phyloP scores from a whole-genome alignment of 2,888 invertebrate genomes.

The Lapara coniferarum region DNA sequence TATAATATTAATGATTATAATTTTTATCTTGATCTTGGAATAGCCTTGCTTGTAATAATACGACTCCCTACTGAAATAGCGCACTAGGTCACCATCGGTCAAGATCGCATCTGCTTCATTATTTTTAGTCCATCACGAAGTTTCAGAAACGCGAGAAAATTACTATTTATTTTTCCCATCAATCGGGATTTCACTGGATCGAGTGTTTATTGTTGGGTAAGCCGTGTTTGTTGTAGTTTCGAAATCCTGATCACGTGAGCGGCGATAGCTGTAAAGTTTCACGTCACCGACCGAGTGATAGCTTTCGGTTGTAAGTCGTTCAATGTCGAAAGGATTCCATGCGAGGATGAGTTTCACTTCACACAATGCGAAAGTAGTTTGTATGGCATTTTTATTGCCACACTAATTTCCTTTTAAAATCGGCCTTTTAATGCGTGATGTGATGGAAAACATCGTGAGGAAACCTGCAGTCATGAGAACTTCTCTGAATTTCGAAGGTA shows the following conservation, averaged over 20 bases:
- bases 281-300: slow-evolving; percentile 14
- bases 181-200: neutral
- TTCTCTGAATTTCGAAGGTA: no score
- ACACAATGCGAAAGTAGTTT: no score
- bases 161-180: neutral
- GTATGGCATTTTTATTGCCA: no score
- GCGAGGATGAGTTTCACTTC: slow-evolving; percentile 5
- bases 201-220: slow-evolving; percentile 6
- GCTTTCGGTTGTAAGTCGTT: slow-evolving; percentile 10
- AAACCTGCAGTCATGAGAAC: no score
- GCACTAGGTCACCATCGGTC: slow-evolving; percentile 9
- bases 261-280: slow-evolving; percentile 15
- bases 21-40: neutral
- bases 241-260: slow-evolving; percentile 15
- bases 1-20: neutral
- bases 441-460: no score
- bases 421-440: no score
- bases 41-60: neutral
- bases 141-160: neutral
- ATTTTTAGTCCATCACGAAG: slow-evolving; percentile 1
- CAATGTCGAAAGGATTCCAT: slow-evolving; percentile 8
- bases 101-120: slow-evolving; percentile 1
- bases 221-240: slow-evolving; percentile 7
- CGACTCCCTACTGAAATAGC: neutral
- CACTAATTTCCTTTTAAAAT: no score